A percentile compares a stretch with the other conserved stretches of the same genome.
Evolutionary conservation across 2,113 vertebrate species (phyloP).

Genomic region (Oceanites oceanicus): DNA sequence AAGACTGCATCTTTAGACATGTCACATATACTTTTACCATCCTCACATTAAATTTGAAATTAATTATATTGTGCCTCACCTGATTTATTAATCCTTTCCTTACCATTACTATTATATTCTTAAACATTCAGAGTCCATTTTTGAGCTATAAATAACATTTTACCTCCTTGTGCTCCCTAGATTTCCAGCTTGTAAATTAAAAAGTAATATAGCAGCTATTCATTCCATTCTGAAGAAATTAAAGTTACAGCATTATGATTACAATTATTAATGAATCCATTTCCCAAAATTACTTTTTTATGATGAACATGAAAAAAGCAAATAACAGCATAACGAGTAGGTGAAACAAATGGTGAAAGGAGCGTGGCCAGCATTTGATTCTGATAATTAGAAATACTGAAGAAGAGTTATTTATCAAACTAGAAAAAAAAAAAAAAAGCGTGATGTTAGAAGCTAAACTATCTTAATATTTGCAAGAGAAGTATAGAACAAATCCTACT

Average conservation of each 20-base stretch:
- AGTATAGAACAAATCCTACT: background rate
- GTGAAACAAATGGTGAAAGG: slow-evolving; percentile 3
- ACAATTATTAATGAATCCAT: slow-evolving; percentile 16
- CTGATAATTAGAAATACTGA: slow-evolving; percentile 28
- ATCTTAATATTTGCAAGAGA: background rate
- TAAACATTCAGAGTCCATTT: background rate
- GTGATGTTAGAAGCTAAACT: background rate
- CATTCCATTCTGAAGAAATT: slow-evolving; percentile 29
- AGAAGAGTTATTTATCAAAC: background rate
- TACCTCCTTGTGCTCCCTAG: background rate
- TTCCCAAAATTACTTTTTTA: slow-evolving; percentile 26
- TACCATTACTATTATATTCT: background rate
- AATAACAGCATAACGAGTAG: slow-evolving; percentile 4
- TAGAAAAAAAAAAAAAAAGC: background rate
- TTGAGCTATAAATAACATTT: background rate
- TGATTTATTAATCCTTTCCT: background rate
- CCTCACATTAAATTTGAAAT: background rate
- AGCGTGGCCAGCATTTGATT: slow-evolving; percentile 5
- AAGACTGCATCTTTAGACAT: background rate
- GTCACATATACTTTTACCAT: background rate
- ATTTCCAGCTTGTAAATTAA: slow-evolving; percentile 31
- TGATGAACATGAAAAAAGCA: background rate
- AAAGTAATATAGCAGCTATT: slow-evolving; percentile 21
- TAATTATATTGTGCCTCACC: background rate
- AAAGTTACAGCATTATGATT: background rate